phyloP scores from a whole-genome alignment of 2,113 vertebrate species.

The Ceuthmochares aereus region DNA sequence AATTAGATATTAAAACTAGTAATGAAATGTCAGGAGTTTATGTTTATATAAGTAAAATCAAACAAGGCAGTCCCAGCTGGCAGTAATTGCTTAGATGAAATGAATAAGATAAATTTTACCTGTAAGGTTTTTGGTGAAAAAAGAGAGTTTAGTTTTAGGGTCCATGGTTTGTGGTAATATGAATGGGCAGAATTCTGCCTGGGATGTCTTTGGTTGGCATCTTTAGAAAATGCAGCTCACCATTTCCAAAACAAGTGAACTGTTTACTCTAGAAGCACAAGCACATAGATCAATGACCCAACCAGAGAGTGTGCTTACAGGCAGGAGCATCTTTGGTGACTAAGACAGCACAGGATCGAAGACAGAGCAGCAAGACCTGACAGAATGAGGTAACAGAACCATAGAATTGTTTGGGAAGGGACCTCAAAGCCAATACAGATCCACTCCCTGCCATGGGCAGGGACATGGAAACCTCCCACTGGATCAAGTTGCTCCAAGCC shows the following conservation, averaged over 20 bases:
- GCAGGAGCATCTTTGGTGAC: background rate
- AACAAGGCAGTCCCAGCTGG: background rate
- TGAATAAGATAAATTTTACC: background rate
- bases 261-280: fast-evolving
- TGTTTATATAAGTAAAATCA: background rate
- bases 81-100: background rate
- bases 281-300: fast-evolving
- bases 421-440: too few species aligned
- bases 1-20: background rate
- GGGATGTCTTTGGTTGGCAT: background rate
- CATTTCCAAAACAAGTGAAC: background rate
- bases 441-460: too few species aligned
- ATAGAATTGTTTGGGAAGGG: too few species aligned
- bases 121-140: background rate
- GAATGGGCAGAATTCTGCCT: background rate
- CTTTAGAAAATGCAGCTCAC: too few species aligned
- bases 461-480: too few species aligned
- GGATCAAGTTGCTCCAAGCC: too few species aligned
- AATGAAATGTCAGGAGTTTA: background rate
- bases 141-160: background rate
- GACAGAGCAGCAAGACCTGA: background rate
- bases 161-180: background rate
- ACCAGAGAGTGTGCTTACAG: too few species aligned
- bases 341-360: background rate
- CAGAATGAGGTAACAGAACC: background rate